Percentiles rank a stretch among this genome's conserved stretches.
These are phyloP conservation scores for Poecilia velifera DNA, from an alignment of 2,797 vertebrate genomes.

Conservation along the genomic window DNA sequence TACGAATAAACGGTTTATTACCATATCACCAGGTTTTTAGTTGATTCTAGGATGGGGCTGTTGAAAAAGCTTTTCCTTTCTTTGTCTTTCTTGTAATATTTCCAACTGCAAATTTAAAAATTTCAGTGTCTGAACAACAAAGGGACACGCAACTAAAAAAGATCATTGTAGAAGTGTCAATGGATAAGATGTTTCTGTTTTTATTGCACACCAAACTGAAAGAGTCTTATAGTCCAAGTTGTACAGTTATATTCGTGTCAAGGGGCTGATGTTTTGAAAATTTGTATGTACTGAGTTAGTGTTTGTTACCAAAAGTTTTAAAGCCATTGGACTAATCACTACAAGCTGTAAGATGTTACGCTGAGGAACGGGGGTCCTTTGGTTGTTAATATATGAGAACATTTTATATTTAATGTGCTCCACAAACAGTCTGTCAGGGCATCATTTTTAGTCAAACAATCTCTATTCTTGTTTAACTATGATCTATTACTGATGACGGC, in stretches of 20 bases:
- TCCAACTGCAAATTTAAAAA: neutral
- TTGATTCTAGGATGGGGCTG: neutral
- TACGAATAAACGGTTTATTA: neutral
- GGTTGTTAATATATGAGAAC: neutral
- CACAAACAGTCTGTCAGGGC: neutral
- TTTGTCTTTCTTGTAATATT: neutral
- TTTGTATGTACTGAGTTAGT: neutral
- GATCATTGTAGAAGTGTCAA: neutral
- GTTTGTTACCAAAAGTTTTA: neutral
- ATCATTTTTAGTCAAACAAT: conserved; percentile 28
- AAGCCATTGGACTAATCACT: neutral
- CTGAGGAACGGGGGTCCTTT: neutral
- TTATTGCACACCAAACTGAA: neutral
- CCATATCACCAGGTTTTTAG: neutral
- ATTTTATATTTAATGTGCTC: neutral
- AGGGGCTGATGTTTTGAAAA: neutral
- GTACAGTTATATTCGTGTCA: neutral
- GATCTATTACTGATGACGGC: conserved; percentile 38
- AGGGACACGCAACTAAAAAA: neutral
- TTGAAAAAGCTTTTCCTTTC: neutral
- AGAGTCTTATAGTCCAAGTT: neutral
- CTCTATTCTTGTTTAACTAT: conserved; percentile 36
- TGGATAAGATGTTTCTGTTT: neutral
- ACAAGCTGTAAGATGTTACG: neutral
- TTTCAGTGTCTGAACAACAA: neutral